Base-by-base conservation (phyloP, 2,113 vertebrate species). In the Trinectes maculatus region DNA sequence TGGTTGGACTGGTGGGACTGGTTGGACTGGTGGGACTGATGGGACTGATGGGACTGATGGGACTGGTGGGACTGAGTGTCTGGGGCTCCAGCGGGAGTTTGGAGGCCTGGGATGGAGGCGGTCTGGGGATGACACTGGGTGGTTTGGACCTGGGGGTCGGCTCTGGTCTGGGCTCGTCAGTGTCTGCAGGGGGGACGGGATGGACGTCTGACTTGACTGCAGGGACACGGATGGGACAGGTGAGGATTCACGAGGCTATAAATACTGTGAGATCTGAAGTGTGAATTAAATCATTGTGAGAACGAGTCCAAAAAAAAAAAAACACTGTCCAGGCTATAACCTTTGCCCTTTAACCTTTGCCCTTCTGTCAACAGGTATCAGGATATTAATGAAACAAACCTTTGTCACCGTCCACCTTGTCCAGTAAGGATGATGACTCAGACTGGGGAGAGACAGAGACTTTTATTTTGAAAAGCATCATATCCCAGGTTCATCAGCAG, bases 101-200 rank as follows among this genome's bases (percentile, higher is more conserved):
- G 29, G 83, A 26, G 8, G 81, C 75, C 72, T 94, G 94, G 11
- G 91, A 81, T 1, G 88, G 90, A 3, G 86, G 88, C 0, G 92
- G 89, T 77, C 92, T 95, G 0, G 92, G 89, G 70, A 85, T 92
- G 26, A 87, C 73, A 42, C 89, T 86, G 10, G 92, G 87, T 55
- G 87, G 91, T 65, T 92, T 92, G n/a, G 90, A 73, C 69, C 93
- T 93, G 39, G 88, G 71, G 7, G 83, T 79, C 0, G 69, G 68
- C 16, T 96, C 95, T n/a, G 80, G 90, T 79, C 81, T 94, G 80
- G 91, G 73, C 36, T 95, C 95, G 3, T 82, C 84, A 71, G 90
- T 84, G 3, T 77, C 68, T 77, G 89, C 13, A 2, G 52, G 10
- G 1, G 47, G 24, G 0, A 1, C 8, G 0, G 52, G 54, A 19